Percentiles rank a stretch among this genome's conserved stretches.
Conservation (phyloP, 2,888 invertebrate genomes). For the Lamproptera curius region DNA sequence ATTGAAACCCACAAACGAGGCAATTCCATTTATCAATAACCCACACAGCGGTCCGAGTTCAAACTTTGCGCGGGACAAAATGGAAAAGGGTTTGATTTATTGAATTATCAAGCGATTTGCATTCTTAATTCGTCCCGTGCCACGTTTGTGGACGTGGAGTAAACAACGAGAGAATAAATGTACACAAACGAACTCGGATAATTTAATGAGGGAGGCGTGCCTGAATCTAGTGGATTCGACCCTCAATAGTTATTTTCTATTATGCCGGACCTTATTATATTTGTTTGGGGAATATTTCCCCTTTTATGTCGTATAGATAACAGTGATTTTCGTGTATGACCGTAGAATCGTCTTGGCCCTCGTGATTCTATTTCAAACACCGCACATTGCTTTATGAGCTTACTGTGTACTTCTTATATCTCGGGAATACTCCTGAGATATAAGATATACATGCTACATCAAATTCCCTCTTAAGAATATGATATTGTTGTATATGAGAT, state of each 20-base stretch:
- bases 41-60: background rate
- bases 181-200: constrained; percentile 9
- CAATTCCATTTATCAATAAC: constrained; percentile 3
- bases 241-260: constrained; percentile 15
- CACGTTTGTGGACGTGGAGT: constrained; percentile 15
- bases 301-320: constrained; percentile 6
- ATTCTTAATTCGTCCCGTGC: constrained; percentile 15
- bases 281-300: constrained; percentile 7
- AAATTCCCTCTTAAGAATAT: no score
- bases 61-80: constrained; percentile 14
- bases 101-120: constrained; percentile 21
- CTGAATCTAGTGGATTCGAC: constrained; percentile 7
- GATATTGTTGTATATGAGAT: no score
- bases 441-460: no score
- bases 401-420: no score
- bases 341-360: no score
- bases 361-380: no score
- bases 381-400: no score
- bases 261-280: constrained; percentile 5
- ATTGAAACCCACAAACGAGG: no score
- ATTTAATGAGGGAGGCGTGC: constrained; percentile 12
- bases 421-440: no score
- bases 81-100: constrained; percentile 20
- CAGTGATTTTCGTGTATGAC: background rate
- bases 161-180: constrained; percentile 17